Evolutionary conservation across 1,140 invertebrate genomes (phyloP).

Genomic region (Dendroctonus ponderosae): DNA sequence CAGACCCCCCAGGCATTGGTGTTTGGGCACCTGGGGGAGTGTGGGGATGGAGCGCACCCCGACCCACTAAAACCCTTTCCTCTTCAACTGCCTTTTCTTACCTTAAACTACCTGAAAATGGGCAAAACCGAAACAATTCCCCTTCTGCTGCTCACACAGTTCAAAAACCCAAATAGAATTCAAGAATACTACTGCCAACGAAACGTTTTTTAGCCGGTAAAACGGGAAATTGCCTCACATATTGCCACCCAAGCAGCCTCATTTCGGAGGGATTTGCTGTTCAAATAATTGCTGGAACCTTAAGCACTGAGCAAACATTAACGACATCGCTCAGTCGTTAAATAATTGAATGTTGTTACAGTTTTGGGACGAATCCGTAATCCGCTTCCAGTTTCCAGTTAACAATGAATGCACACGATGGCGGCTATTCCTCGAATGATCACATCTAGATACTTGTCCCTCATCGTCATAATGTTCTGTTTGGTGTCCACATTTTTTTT

Average conservation of each 20-base stretch:
- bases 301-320: background rate
- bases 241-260: background rate
- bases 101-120: too few relatives aligned
- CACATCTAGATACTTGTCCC: background rate
- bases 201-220: too few relatives aligned
- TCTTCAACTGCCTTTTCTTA: too few relatives aligned
- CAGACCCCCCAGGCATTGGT: too few relatives aligned
- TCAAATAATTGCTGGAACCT: background rate
- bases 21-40: too few relatives aligned
- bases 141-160: too few relatives aligned
- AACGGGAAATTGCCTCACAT: background rate
- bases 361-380: background rate
- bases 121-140: too few relatives aligned
- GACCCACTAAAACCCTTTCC: too few relatives aligned
- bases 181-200: too few relatives aligned
- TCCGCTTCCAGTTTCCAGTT: background rate
- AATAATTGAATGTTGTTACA: background rate
- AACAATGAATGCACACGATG: slow-evolving; percentile 2
- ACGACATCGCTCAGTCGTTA: background rate
- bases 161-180: too few relatives aligned
- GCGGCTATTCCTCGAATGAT: background rate
- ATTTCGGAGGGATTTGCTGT: background rate
- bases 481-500: slow-evolving; percentile 10
- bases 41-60: too few relatives aligned
- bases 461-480: slow-evolving; percentile 8